Evolutionary conservation across 2,113 vertebrate species (phyloP), one percentile per base, ranked within the genome.

Genomic region (Brevimyrus niger): DNA sequence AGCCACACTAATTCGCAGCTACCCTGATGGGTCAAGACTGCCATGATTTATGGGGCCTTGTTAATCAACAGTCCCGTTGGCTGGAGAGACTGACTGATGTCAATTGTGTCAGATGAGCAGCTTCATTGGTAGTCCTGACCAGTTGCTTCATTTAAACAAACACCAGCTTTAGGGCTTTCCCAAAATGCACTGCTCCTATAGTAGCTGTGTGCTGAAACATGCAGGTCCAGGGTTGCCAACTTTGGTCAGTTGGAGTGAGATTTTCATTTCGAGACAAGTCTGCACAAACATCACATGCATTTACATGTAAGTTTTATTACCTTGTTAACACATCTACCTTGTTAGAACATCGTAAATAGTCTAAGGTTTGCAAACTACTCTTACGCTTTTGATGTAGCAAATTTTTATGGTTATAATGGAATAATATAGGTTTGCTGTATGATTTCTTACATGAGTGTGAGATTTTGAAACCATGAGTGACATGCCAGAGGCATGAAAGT

Each of bases 1-100:
- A 92, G 91, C 89, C 89, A 88, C 51, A n/a, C 55, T 90, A 76
- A 91, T 83, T 91, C 58, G 88, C 91, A 90, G 80, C 48, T 82
- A 42, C 13, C 51, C 53, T 55, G 44, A 85, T 58, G 88, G 76
- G 69, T 83, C 48, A 55, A 65, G 47, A 6, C 35, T 42, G 17
- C 1, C 7, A 15, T 83, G 48, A 55, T 87, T 87, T 87, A 87
- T 87, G 50, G 85, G 31, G 48, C 85, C 73, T 38, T 51, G 50
- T 87, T 87, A 87, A 53, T 51, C 15, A 23, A 55, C 85, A 87
- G 85, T 53, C 31, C 35, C 15, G 2, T 53, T 87, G 50, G 31
- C 47, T 87, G 31, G 85, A 35, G 85, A 87, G 50, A 87, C 31
- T 55, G 85, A 87, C 50, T 87, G 85, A 87, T 21, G 23, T 87